These are phyloP conservation scores for Anodontia alba DNA, from an alignment of 2,888 invertebrate species.

Conservation along the genomic window DNA sequence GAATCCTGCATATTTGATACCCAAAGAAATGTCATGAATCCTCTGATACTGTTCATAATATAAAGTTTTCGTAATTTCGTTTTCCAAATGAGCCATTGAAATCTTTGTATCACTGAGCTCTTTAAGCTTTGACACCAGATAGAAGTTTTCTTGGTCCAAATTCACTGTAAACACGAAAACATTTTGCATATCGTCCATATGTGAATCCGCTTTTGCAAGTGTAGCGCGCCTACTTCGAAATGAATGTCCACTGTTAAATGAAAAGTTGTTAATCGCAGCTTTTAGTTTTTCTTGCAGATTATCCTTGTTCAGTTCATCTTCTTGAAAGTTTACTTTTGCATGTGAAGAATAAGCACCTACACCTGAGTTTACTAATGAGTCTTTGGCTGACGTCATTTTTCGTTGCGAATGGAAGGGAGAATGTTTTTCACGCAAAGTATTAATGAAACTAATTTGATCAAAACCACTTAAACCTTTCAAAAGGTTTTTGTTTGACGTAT, in stretches of 20 bases:
- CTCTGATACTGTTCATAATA: slow-evolving; percentile 62
- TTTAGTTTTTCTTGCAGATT: not conserved
- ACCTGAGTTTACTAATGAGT: not conserved
- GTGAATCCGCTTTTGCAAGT: not conserved
- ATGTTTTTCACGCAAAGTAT: not conserved
- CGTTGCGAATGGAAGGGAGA: not conserved
- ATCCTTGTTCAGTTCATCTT: not conserved
- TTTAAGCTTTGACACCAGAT: slow-evolving; percentile 59
- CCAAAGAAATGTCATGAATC: slow-evolving; percentile 66
- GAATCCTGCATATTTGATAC: slow-evolving; percentile 69
- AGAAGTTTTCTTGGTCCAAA: slow-evolving; percentile 60
- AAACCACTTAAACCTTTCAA: not conserved
- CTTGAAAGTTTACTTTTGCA: not conserved
- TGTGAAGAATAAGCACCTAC: not conserved
- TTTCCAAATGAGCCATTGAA: not conserved
- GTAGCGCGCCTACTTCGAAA: not conserved
- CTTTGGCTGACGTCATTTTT: not conserved
- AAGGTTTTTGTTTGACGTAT: not conserved
- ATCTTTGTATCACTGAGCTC: not conserved
- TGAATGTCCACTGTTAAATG: not conserved
- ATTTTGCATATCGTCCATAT: not conserved
- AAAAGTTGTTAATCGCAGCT: not conserved
- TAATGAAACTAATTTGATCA: not conserved
- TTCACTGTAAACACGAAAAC: slow-evolving; percentile 57
- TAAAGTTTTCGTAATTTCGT: slow-evolving; percentile 7